A percentile compares a stretch with the other conserved stretches of the same genome.
Conservation (phyloP, 2,888 invertebrate species). For the Lagria hirta region DNA sequence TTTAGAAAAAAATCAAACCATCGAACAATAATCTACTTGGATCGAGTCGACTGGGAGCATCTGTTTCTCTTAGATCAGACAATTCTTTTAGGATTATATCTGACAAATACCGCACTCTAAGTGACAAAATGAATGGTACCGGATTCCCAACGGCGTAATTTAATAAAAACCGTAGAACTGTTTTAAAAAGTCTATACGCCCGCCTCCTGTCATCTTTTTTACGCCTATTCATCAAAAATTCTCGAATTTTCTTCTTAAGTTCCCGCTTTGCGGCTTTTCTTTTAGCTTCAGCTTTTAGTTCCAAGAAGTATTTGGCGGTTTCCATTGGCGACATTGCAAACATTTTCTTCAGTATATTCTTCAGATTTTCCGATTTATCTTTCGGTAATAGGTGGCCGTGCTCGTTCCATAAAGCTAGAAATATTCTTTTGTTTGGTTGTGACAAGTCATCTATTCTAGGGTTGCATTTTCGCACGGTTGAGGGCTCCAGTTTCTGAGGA, state of each 20-base stretch:
- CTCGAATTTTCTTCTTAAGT: conserved; percentile 29
- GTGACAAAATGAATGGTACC: conserved; percentile 59
- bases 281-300: conserved; percentile 43
- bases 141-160: conserved; percentile 44
- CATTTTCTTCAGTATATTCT: conserved; percentile 58
- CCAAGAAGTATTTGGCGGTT: conserved; percentile 62
- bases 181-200: conserved; percentile 34
- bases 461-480: conserved; percentile 35
- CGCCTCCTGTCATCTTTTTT: conserved; percentile 23
- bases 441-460: conserved; percentile 58
- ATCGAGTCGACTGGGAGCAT: conserved; percentile 65
- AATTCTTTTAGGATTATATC: conserved; percentile 61
- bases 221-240: conserved; percentile 4
- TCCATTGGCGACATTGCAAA: conserved; percentile 55
- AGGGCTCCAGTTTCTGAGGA: not conserved
- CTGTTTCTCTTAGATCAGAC: conserved; percentile 78
- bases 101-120: conserved; percentile 59
- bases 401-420: conserved; percentile 59
- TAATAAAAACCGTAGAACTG: conserved; percentile 39
- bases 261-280: conserved; percentile 30
- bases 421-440: conserved; percentile 56
- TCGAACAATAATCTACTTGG: conserved; percentile 8
- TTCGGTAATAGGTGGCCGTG: conserved; percentile 56
- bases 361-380: conserved; percentile 58
- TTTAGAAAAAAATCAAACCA: conserved; percentile 3